Base-by-base conservation (phyloP, 1,140 invertebrate species). In the Sitodiplosis mosellana region DNA sequence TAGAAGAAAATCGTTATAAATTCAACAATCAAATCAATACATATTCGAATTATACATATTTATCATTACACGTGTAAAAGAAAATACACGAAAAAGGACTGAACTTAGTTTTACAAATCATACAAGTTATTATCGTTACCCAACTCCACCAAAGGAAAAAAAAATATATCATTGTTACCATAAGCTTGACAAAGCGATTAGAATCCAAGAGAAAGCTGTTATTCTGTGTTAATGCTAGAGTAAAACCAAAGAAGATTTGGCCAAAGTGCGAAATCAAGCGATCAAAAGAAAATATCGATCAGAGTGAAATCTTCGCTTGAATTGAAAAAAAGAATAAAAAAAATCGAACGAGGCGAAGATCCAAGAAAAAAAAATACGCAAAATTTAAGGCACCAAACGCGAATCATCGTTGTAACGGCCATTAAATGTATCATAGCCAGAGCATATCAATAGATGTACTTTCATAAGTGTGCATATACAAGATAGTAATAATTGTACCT, bases 401-500 rank as follows among this genome's bases (percentile, higher is more conserved):
- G 7, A 34, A 17, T 17, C 36, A 38, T n/a, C 4, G 12, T 38
- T 38, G 3, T 7, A 38, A 14, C 36, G 15, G 36, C 36, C 12
- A 38, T 5, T 38, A 38, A 38, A 38, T 38, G 15, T n/a, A 38
- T n/a, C 36, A 38, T 38, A 14, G 36, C 36, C 36, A 14, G 12
- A n/a, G 36, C 15, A 38, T 17, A 38, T 14, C 36, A 38, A 38
- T 38, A 14, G 36, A 14, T 38, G 36, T n/a, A 38, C 12, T n/a
- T 38, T 38, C 27, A 27, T 27, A 38, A n/a, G 36, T 38, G 36
- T 38, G 12, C 15, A 38, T 38, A 3, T 5, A 38, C 12, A 38
- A 38, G 36, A n/a, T 38, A 14, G 15, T 38, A 38, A 38, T 38
- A 38, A 38, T n/a, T 38, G 36, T 38, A 14, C 59, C 60, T 61